Percentiles rank a stretch among this genome's conserved stretches.
Evolutionary conservation across 1,140 invertebrate species (phyloP).

Genomic region (Nasonia vitripennis): DNA sequence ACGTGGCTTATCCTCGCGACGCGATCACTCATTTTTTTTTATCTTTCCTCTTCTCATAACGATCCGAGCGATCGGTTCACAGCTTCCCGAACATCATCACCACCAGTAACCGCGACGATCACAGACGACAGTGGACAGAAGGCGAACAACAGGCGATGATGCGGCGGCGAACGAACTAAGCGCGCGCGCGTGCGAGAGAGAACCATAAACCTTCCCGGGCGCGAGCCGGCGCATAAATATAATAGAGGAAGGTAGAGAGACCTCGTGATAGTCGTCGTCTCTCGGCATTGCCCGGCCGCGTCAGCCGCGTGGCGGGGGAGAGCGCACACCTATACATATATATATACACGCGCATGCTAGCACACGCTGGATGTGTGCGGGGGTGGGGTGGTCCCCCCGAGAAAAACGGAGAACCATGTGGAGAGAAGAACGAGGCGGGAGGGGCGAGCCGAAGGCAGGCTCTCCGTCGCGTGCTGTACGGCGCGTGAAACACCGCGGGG

Average conservation of each 20-base stretch:
- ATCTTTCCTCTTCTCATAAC: neutral
- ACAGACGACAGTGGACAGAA: neutral
- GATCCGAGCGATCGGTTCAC: neutral
- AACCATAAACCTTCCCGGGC: constrained; percentile 69
- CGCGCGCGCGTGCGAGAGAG: constrained; percentile 50
- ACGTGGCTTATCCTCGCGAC: constrained; percentile 23
- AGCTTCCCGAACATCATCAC: neutral
- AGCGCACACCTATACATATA: constrained; percentile 4
- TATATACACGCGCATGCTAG: neutral
- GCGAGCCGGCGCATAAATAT: constrained; percentile 74
- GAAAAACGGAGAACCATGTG: constrained; percentile 23
- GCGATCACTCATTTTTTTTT: neutral
- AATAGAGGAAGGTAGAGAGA: constrained; percentile 67
- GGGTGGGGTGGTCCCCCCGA: constrained; percentile 14
- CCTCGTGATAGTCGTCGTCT: constrained; percentile 71
- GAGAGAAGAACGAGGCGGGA: constrained; percentile 23
- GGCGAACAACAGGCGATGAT: too few species aligned
- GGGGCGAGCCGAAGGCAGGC: constrained; percentile 55
- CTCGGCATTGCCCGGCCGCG: constrained; percentile 69
- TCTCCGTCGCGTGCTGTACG: constrained; percentile 62
- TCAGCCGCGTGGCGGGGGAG: constrained; percentile 60
- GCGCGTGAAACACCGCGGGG: constrained; percentile 69
- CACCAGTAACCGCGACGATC: neutral
- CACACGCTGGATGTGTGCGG: neutral
- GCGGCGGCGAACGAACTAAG: constrained; percentile 33